phyloP scores from a whole-genome alignment of 2,797 vertebrate genomes.

The Sebastes elongatus region DNA sequence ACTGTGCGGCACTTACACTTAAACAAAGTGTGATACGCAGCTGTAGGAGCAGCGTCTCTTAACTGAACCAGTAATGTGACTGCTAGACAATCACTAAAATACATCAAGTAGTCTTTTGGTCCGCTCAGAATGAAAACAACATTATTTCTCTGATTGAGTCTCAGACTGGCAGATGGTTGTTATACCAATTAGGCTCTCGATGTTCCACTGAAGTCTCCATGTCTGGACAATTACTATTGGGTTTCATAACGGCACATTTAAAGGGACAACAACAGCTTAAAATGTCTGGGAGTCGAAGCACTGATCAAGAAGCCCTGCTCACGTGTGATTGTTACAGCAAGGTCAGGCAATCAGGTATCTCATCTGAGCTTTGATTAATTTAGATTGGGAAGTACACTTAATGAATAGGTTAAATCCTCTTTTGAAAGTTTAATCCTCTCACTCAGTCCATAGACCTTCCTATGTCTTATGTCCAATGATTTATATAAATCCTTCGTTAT shows the following conservation, averaged over 20 bases:
- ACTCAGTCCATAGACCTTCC: neutral
- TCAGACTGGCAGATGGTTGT: conserved; percentile 32
- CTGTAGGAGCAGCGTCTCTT: neutral
- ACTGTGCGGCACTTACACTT: neutral
- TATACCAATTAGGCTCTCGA: conserved; percentile 43
- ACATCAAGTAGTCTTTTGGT: conserved; percentile 2
- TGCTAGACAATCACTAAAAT: conserved; percentile 7
- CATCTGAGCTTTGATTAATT: neutral
- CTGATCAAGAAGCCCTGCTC: neutral
- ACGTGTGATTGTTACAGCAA: neutral
- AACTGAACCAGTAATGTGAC: neutral
- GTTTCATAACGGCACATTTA: conserved; percentile 26
- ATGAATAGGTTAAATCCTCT: neutral
- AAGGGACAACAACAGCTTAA: neutral
- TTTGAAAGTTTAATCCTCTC: neutral
- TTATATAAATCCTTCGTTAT: conserved; percentile 28
- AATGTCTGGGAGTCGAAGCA: neutral
- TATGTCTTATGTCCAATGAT: neutral
- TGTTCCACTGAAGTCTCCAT: conserved; percentile 11
- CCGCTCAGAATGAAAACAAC: conserved; percentile 10
- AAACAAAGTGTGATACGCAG: neutral
- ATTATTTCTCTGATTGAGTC: conserved; percentile 16
- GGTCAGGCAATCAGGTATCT: neutral
- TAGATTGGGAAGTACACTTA: neutral
- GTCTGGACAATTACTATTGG: conserved; percentile 7